Conservation (phyloP, 2,113 vertebrate genomes). For the Crypturellus undulatus region DNA sequence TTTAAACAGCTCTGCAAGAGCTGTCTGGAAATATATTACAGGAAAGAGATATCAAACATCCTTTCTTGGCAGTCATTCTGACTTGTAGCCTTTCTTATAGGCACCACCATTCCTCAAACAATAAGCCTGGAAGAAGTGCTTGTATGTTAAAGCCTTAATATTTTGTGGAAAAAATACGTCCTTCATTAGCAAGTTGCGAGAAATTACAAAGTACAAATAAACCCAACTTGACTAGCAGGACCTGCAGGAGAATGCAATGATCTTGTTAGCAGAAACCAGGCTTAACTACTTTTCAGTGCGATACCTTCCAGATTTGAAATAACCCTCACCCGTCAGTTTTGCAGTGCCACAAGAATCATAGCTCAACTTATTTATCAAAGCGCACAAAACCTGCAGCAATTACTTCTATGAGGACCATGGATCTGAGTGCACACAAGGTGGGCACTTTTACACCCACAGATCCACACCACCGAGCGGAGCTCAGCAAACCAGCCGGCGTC, state of each 20-base stretch:
- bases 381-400: not conserved
- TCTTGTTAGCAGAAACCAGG: not conserved
- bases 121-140: not conserved
- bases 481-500: not conserved
- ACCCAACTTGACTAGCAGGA: not conserved
- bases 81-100: not conserved
- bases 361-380: not conserved
- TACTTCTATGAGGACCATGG: not conserved
- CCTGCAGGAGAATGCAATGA: not conserved
- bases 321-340: not conserved
- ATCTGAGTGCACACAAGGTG: not conserved
- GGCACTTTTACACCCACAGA: not conserved
- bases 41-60: not conserved
- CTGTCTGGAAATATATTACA: not conserved
- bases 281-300: not conserved
- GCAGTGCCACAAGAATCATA: not conserved
- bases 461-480: not conserved
- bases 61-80: not conserved
- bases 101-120: not conserved
- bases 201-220: not conserved
- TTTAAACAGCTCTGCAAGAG: not conserved
- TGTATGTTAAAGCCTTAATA: not conserved
- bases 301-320: not conserved
- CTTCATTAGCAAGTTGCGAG: not conserved
- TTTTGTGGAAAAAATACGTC: not conserved